A percentile compares a stretch with the other conserved stretches of the same genome.
Conservation (phyloP, 1,140 invertebrate species). For the Diorhabda sublineata region DNA sequence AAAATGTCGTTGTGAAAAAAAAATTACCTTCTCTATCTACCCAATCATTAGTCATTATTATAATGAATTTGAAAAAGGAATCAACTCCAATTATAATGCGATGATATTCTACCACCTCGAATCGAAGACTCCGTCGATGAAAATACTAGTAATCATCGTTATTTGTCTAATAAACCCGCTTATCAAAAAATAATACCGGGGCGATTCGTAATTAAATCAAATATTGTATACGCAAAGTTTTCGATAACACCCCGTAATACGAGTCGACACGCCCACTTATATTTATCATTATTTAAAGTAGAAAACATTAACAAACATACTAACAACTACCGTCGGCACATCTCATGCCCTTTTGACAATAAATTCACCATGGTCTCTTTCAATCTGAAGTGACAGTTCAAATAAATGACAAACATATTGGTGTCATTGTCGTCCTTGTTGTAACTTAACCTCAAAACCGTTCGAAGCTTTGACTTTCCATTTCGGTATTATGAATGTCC, state of each 20-base stretch:
- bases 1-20: conserved; percentile 28
- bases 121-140: conserved; percentile 13
- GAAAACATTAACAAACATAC: not conserved
- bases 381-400: conserved; percentile 28
- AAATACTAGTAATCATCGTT: too few species aligned
- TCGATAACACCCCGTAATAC: too few species aligned
- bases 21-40: conserved; percentile 21
- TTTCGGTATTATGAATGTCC: conserved; percentile 30
- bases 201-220: too few species aligned
- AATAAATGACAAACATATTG: conserved; percentile 39
- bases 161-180: too few species aligned
- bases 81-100: conserved; percentile 26
- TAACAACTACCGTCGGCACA: not conserved
- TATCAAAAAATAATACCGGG: too few species aligned
- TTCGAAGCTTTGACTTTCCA: conserved; percentile 30
- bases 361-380: conserved; percentile 17
- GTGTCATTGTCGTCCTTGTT: conserved; percentile 34
- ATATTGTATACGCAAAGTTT: too few species aligned
- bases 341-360: conserved; percentile 16
- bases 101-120: conserved; percentile 23
- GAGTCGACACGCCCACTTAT: too few species aligned
- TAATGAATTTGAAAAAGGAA: conserved; percentile 29
- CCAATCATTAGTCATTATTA: conserved; percentile 29
- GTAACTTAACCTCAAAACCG: conserved; percentile 34
- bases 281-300: too few species aligned